Evolutionary conservation across 2,888 invertebrate species (phyloP), one percentile per base, ranked within the genome.

Genomic region (Dysmachus trigonus): DNA sequence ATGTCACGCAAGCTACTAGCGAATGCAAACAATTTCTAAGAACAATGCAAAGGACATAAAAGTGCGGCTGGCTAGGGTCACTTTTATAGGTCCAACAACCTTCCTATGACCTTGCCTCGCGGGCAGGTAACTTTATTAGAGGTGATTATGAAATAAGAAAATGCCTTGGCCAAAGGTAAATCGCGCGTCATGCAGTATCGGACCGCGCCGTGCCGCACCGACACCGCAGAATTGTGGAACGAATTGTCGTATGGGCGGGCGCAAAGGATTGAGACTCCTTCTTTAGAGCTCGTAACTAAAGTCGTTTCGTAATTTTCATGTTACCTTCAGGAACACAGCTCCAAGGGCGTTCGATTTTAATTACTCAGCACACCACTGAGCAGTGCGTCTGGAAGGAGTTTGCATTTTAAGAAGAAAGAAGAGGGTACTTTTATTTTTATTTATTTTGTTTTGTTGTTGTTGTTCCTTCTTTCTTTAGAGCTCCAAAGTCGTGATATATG

Each of bases 271-370:
- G n/a, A n/a, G n/a, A n/a, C 15, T 79, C 77, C 35, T 41, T 41
- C 13, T 41, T 30, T n/a, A n/a, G 71, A 62, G 53, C 22, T 33
- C 33, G 13, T 62, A 53, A 51, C 18, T 81, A n/a, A n/a, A n/a
- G n/a, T 33, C 81, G 10, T 62, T 51, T 81, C 53, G 51, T 53
- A 81, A 81, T 31, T 62, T 81, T 22, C 51, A 72, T 31, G 33
- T 83, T 72, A 85, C 86, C 86, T 86, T 86, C 81, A 53, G 53
- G 35, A 84, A 81, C 79, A 73, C 73, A 53, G 72, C 62, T 79
- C 79, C 85, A 86, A 86, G 86, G 86, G 85, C 86, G 86, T 86
- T 86, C 74, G 72, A 81, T 83, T 83, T 83, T 83, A 83, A 83
- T 83, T 83, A 83, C 72, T 72, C 27, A 41, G 27, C 38, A 72